These are phyloP conservation scores for Nasonovia ribisnigri DNA, from an alignment of 2,888 invertebrate genomes.

Conservation along the genomic window DNA sequence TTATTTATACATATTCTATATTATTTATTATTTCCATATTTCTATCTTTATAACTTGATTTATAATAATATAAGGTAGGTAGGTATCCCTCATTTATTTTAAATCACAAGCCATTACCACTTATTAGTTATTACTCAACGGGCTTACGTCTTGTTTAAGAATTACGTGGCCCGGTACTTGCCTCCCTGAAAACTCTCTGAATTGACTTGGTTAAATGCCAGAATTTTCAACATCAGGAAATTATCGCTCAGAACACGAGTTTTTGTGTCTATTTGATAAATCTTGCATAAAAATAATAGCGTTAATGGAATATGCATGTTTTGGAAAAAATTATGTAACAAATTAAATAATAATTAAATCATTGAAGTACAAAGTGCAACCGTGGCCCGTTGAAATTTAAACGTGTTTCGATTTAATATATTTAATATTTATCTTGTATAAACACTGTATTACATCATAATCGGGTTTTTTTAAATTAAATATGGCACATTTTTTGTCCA, in stretches of 20 bases:
- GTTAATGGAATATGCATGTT: neutral
- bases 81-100: no score
- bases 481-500: neutral
- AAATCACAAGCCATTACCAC: neutral
- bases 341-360: neutral
- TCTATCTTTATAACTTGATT: no score
- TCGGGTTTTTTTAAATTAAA: neutral
- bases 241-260: neutral
- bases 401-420: neutral
- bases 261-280: neutral
- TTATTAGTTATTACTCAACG: neutral
- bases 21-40: no score
- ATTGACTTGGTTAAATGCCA: constrained; percentile 22
- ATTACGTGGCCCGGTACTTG: neutral
- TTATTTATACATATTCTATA: neutral
- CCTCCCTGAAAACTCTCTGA: neutral
- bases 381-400: neutral
- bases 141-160: neutral
- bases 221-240: neutral
- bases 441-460: neutral
- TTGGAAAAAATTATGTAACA: neutral
- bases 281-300: neutral
- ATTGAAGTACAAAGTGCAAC: neutral
- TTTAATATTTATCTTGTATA: neutral
- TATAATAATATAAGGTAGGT: no score